These are phyloP conservation scores for Caenorhabditis latens DNA, from an alignment of 1,140 invertebrate species.

Conservation along the genomic window DNA sequence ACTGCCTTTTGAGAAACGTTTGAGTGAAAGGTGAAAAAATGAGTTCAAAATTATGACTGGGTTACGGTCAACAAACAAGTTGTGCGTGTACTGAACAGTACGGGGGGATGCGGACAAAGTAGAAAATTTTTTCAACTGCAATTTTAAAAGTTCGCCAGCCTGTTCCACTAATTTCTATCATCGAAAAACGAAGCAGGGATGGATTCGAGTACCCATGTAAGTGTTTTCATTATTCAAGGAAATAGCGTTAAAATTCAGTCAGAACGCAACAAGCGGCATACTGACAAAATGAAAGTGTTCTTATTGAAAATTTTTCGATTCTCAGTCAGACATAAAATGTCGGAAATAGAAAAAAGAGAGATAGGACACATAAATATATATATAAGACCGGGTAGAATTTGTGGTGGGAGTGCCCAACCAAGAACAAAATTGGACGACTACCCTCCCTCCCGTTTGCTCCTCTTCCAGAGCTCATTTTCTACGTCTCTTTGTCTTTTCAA, in stretches of 20 bases:
- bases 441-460: background rate
- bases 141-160: too few species aligned
- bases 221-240: too few species aligned
- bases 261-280: background rate
- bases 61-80: background rate
- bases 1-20: background rate
- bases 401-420: slow-evolving; percentile 17
- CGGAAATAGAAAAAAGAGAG: background rate
- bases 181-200: background rate
- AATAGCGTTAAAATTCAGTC: background rate
- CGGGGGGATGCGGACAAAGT: background rate
- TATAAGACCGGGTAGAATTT: slow-evolving; percentile 40
- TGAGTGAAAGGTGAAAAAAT: background rate
- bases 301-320: background rate
- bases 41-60: background rate
- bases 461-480: slow-evolving; percentile 44
- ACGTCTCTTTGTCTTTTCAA: slow-evolving; percentile 8
- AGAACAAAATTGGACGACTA: slow-evolving; percentile 55
- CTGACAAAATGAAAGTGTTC: background rate
- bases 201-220: background rate
- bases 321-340: slow-evolving; percentile 18
- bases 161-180: too few species aligned
- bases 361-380: background rate
- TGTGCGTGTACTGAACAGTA: background rate
- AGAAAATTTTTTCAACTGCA: too few species aligned